Evolutionary conservation across 2,113 vertebrate genomes (phyloP).

Genomic region (Sardina pilchardus): DNA sequence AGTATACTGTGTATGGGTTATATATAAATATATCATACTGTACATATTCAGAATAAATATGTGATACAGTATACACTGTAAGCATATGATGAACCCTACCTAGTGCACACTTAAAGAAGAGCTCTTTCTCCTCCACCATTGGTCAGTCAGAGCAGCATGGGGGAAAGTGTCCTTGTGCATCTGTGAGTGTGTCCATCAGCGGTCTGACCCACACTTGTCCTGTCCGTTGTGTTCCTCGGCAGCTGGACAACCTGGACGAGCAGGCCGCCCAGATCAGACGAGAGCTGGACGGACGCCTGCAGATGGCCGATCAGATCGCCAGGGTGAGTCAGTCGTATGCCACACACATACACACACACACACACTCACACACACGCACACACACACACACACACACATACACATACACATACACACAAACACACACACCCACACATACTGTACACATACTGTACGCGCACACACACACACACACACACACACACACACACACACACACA

Average conservation of each 20-base stretch:
- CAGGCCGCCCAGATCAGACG: slow-evolving; percentile 97
- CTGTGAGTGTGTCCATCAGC: slow-evolving; percentile 23
- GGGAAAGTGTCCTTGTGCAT: background rate
- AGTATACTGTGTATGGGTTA: no score
- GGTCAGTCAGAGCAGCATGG: background rate
- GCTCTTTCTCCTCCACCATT: background rate
- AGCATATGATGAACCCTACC: no score
- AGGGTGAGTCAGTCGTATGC: slow-evolving; percentile 75
- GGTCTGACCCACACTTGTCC: background rate
- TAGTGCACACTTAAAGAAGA: no score
- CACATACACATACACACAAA: background rate
- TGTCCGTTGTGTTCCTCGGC: background rate
- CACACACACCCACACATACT: no score
- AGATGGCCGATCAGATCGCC: slow-evolving; percentile 98
- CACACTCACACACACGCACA: background rate
- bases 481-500: background rate
- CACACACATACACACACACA: background rate
- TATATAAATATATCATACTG: no score
- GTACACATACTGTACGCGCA: no score
- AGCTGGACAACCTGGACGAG: slow-evolving; percentile 98
- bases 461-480: background rate
- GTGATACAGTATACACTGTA: no score
- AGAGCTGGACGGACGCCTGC: slow-evolving; percentile 92
- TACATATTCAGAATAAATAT: no score
- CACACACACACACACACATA: background rate